phyloP scores from a whole-genome alignment of 2,888 invertebrate species.

The Papilio gigon region DNA sequence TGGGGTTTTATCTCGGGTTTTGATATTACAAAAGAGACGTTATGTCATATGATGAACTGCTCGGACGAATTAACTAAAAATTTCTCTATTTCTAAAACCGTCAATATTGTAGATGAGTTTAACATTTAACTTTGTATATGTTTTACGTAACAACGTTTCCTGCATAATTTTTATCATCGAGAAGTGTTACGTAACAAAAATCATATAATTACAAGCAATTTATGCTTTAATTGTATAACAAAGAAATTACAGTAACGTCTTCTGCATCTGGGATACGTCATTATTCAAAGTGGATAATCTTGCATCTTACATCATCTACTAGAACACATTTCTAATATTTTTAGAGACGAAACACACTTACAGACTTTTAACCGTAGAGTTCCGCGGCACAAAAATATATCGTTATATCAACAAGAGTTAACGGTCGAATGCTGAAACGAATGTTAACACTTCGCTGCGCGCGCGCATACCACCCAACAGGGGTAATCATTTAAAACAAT shows the following conservation, averaged over 20 bases:
- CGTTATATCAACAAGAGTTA: too few species aligned
- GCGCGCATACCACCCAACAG: too few species aligned
- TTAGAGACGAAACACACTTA: neutral
- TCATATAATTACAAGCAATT: constrained; percentile 27
- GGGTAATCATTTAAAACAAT: too few species aligned
- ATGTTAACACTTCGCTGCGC: too few species aligned
- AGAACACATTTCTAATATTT: neutral
- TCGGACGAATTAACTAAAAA: neutral
- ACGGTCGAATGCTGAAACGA: too few species aligned
- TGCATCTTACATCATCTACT: constrained; percentile 1
- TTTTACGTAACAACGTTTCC: constrained; percentile 3
- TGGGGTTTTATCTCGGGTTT: too few species aligned
- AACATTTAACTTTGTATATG: neutral
- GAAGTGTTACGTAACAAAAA: constrained; percentile 1
- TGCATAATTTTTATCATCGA: neutral
- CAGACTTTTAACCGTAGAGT: neutral
- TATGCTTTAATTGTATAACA: constrained; percentile 23
- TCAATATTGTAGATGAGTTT: neutral
- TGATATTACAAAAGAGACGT: neutral
- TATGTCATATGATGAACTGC: neutral
- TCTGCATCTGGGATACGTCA: constrained; percentile 11
- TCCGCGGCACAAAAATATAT: too few species aligned
- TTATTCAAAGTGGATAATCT: constrained; percentile 6
- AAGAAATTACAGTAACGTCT: constrained; percentile 18
- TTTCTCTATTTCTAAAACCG: neutral